These are phyloP conservation scores for Chlorops oryzae DNA, from an alignment of 1,140 invertebrate genomes.

Conservation along the genomic window DNA sequence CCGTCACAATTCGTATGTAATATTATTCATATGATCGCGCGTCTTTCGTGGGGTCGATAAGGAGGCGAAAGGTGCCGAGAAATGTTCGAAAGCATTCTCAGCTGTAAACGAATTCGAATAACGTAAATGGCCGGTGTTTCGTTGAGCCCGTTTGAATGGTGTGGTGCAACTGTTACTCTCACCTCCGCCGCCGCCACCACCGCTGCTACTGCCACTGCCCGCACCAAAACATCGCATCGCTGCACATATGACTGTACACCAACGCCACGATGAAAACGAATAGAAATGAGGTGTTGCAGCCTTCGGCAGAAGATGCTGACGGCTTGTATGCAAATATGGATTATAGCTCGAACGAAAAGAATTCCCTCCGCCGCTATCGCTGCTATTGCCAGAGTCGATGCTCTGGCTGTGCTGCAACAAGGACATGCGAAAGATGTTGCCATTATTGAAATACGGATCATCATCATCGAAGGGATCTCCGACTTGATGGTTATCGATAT, in stretches of 20 bases:
- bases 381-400: constrained; percentile 37
- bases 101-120: constrained; percentile 26
- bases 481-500: not conserved
- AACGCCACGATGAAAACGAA: constrained; percentile 41
- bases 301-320: constrained; percentile 39
- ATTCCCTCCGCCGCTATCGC: constrained; percentile 35
- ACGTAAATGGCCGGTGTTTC: not conserved
- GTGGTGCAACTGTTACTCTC: too few relatives aligned
- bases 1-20: constrained; percentile 47
- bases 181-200: constrained; percentile 23
- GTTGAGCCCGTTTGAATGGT: not conserved
- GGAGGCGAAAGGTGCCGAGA: constrained; percentile 36
- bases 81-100: constrained; percentile 39
- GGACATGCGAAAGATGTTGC: constrained; percentile 37
- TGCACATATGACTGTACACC: constrained; percentile 43
- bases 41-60: constrained; percentile 41
- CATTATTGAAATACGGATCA: constrained; percentile 38
- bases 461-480: constrained; percentile 19
- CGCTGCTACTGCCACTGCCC: constrained; percentile 26
- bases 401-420: constrained; percentile 9
- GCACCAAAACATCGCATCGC: constrained; percentile 46
- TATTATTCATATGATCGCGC: constrained; percentile 44
- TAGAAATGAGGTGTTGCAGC: constrained; percentile 30
- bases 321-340: constrained; percentile 41
- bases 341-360: constrained; percentile 44